phyloP scores from a whole-genome alignment of 2,113 vertebrate genomes.

The Campylomormyrus tamandua region DNA sequence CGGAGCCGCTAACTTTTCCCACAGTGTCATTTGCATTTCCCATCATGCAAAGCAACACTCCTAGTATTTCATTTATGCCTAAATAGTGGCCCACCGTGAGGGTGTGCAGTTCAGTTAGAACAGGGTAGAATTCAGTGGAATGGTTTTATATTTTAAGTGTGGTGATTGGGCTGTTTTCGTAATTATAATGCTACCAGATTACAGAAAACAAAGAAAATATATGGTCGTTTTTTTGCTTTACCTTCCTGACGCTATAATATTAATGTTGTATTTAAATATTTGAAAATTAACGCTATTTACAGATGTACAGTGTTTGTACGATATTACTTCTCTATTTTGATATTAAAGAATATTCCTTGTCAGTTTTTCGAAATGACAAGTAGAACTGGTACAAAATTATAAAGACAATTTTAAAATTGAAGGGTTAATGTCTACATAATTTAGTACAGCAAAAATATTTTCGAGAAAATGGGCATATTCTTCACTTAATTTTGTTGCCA shows the following conservation, averaged over 20 bases:
- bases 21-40: background rate
- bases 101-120: background rate
- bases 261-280: conserved; percentile 12
- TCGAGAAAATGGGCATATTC: conserved; percentile 43
- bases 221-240: background rate
- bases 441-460: conserved; percentile 48
- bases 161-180: background rate
- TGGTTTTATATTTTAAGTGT: fast-evolving
- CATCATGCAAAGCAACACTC: background rate
- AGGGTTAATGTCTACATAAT: conserved; percentile 35
- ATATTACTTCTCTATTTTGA: conserved; percentile 18
- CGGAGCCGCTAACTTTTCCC: background rate
- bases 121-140: background rate
- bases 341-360: background rate
- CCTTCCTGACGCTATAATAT: background rate
- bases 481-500: conserved; percentile 51
- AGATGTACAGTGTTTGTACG: conserved; percentile 9
- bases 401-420: conserved; percentile 29
- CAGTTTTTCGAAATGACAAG: conserved; percentile 2
- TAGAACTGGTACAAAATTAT: conserved; percentile 11
- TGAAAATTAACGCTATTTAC: background rate
- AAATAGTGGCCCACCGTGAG: background rate
- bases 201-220: background rate
- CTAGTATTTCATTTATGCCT: background rate
- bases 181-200: background rate